These are phyloP conservation scores for Circaetus cinerascens DNA, from an alignment of 2,113 vertebrate species.

Conservation along the genomic window DNA sequence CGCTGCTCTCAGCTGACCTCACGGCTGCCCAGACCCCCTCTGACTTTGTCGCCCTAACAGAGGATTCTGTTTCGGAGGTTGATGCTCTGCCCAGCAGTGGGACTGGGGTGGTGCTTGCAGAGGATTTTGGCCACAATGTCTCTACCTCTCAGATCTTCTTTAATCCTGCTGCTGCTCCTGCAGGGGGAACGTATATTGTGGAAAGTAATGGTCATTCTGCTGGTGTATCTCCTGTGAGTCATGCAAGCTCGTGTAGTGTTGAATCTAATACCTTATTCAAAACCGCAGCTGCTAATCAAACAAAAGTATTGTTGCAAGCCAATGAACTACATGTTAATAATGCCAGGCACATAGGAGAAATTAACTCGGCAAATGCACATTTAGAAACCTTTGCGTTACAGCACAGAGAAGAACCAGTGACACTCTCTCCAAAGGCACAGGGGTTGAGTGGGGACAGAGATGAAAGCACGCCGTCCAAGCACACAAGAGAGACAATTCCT, in stretches of 20 bases:
- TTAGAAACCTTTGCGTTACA: not conserved
- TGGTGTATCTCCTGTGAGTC: conserved; percentile 47
- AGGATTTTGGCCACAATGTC: conserved; percentile 68
- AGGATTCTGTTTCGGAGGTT: conserved; percentile 90
- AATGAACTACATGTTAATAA: conserved; percentile 15
- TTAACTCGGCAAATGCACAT: not conserved
- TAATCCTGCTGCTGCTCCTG: conserved; percentile 60
- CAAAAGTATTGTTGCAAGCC: conserved; percentile 43
- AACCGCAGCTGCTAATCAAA: conserved; percentile 54
- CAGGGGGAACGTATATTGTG: not conserved
- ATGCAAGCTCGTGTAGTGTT: not conserved
- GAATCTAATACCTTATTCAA: conserved; percentile 45
- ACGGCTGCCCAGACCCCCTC: conserved; percentile 93
- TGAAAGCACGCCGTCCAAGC: not conserved
- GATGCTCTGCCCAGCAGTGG: conserved; percentile 81
- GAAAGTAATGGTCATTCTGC: conserved; percentile 17
- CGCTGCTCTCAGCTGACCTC: conserved; percentile 87
- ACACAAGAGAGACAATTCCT: conserved; percentile 7
- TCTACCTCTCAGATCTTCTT: conserved; percentile 81
- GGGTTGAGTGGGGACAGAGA: not conserved
- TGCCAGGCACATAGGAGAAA: not conserved
- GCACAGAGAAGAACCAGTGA: not conserved
- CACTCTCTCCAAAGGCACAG: conserved; percentile 24
- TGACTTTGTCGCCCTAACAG: conserved; percentile 87
- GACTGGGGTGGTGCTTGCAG: conserved; percentile 63